A percentile compares a stretch with the other conserved stretches of the same genome.
These are phyloP conservation scores for Diadema setosum DNA, from an alignment of 35 echinoderm and acorn worm genomes.

Conservation along the genomic window DNA sequence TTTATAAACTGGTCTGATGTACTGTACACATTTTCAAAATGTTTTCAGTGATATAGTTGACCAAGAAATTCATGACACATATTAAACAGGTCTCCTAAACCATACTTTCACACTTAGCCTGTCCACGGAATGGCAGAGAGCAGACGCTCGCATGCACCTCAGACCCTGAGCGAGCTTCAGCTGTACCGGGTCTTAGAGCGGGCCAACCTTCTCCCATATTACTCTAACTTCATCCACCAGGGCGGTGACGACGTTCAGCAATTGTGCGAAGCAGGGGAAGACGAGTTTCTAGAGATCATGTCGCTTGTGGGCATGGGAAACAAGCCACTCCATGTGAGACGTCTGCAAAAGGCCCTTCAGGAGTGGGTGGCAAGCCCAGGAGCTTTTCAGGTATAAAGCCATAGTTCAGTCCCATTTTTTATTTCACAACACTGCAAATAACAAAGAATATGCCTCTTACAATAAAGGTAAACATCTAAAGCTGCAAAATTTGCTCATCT, in stretches of 20 bases:
- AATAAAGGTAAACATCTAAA: too few species aligned
- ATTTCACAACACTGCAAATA: too few species aligned
- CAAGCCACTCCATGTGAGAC: conserved; percentile 88
- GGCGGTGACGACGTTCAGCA: conserved; percentile 96
- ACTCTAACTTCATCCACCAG: conserved; percentile 87
- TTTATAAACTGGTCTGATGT: too few species aligned
- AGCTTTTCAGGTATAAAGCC: conserved; percentile 67
- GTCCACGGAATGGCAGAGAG: not conserved
- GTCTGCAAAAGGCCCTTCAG: conserved; percentile 89
- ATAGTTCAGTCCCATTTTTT: too few species aligned
- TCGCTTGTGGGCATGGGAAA: conserved; percentile 93
- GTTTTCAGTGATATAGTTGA: too few species aligned
- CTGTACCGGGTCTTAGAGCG: conserved; percentile 76
- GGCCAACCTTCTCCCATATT: conserved; percentile 89
- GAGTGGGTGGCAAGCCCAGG: conserved; percentile 76
- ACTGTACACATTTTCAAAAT: too few species aligned
- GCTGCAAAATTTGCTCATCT: too few species aligned
- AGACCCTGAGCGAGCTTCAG: conserved; percentile 59
- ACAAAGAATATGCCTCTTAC: too few species aligned
- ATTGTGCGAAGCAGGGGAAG: conserved; percentile 90
- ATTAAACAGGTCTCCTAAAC: too few species aligned
- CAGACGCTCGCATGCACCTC: not conserved
- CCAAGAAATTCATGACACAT: too few species aligned
- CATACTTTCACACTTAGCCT: too few species aligned
- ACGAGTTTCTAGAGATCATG: conserved; percentile 97